Conservation (phyloP, 2,797 vertebrate genomes). For the Semaprochilodus insignis region DNA sequence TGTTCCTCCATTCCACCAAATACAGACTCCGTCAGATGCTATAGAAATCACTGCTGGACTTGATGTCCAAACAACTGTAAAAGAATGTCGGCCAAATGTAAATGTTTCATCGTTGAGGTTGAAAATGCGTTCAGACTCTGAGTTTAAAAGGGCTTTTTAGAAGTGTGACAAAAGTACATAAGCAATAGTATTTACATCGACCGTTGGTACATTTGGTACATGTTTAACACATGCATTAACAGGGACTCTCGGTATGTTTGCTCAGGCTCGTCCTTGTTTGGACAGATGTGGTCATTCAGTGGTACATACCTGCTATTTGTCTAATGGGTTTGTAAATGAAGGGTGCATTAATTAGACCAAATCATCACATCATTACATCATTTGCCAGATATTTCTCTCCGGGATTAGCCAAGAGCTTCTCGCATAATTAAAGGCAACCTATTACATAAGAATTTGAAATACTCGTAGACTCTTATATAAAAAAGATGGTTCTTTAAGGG, state of each 20-base stretch:
- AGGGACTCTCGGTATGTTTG: no score
- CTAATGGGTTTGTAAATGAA: conserved; percentile 8
- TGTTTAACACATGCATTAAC: not conserved
- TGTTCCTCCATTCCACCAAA: not conserved
- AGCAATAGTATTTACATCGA: not conserved
- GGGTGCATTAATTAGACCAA: not conserved
- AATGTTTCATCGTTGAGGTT: not conserved
- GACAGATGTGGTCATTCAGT: not conserved
- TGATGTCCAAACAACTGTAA: not conserved
- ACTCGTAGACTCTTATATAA: no score
- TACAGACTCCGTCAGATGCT: no score
- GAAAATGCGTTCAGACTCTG: not conserved
- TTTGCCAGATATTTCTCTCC: not conserved
- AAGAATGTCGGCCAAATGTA: conserved; percentile 1
- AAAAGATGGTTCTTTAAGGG: no score
- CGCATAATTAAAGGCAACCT: not conserved
- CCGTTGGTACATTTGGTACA: not conserved
- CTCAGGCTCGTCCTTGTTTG: not conserved
- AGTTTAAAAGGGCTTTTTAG: not conserved
- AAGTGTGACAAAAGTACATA: not conserved
- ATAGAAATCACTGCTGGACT: not conserved
- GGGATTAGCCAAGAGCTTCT: not conserved
- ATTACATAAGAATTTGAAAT: not conserved
- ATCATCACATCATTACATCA: not conserved
- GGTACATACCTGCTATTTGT: not conserved